Evolutionary conservation across 1,140 invertebrate genomes (phyloP).

Genomic region (Drosophila chauvacae): DNA sequence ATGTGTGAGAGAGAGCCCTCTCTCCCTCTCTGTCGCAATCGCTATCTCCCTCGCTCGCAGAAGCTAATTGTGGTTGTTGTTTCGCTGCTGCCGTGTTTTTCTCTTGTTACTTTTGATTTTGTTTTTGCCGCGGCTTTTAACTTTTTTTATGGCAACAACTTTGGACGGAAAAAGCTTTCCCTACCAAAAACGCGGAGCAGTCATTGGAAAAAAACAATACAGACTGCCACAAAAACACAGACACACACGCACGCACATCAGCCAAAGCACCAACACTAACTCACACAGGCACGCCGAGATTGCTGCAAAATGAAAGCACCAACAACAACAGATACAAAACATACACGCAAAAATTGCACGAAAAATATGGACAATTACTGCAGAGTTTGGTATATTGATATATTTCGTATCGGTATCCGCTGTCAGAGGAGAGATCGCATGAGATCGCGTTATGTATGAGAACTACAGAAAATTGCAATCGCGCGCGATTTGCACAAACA

Average conservation of each 20-base stretch:
- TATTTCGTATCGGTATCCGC: conserved; percentile 5
- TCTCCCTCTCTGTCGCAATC: conserved; percentile 22
- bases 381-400: conserved; percentile 1
- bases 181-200: conserved; percentile 61
- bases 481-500: conserved; percentile 49
- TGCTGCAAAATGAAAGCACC: conserved; percentile 73
- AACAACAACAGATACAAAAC: conserved; percentile 53
- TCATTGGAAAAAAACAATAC: conserved; percentile 66
- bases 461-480: conserved; percentile 34
- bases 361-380: conserved; percentile 41
- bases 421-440: conserved; percentile 14
- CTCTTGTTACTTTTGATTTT: conserved; percentile 41
- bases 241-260: conserved; percentile 27
- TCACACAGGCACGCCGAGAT: conserved; percentile 45
- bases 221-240: conserved; percentile 34
- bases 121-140: conserved; percentile 67
- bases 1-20: conserved; percentile 40
- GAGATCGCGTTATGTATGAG: conserved; percentile 44
- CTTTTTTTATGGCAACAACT: conserved; percentile 55
- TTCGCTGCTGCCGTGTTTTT: conserved; percentile 11
- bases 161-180: conserved; percentile 71
- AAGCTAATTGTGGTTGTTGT: conserved; percentile 46
- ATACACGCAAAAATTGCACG: conserved; percentile 34
- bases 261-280: conserved; percentile 54
- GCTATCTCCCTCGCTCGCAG: conserved; percentile 42